Percentiles rank a stretch among this genome's conserved stretches.
phyloP scores from a whole-genome alignment of 2,888 invertebrate species.

The Balanococcus diminutus region DNA sequence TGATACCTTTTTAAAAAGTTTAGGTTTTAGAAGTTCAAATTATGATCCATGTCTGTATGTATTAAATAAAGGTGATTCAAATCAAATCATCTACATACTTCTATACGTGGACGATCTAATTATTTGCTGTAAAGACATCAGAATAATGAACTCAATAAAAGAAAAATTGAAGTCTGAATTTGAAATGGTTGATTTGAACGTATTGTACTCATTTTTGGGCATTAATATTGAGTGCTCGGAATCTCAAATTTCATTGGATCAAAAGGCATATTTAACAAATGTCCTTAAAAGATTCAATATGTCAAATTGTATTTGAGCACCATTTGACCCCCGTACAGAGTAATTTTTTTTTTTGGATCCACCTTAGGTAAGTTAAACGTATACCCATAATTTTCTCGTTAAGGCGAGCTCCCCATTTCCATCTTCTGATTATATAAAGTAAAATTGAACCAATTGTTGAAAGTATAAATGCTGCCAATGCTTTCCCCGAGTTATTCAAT shows the following conservation, averaged over 20 bases:
- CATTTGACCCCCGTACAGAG: too few species aligned
- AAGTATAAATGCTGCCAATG: too few species aligned
- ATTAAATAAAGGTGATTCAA: background rate
- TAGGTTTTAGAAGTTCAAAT: background rate
- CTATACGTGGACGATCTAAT: constrained; percentile 32
- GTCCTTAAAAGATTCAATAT: background rate
- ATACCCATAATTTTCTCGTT: too few species aligned
- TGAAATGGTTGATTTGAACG: constrained; percentile 32
- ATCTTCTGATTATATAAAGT: too few species aligned
- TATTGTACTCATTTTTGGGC: background rate
- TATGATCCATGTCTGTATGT: background rate
- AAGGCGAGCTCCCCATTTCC: too few species aligned
- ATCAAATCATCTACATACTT: background rate
- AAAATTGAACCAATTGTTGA: too few species aligned
- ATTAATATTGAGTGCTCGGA: background rate
- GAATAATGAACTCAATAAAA: background rate
- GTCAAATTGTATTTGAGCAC: too few species aligned
- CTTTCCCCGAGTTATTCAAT: too few species aligned
- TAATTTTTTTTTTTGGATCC: too few species aligned
- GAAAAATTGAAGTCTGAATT: constrained; percentile 6
- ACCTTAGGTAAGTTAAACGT: too few species aligned
- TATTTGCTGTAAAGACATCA: background rate
- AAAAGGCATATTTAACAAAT: background rate
- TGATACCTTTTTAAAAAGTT: background rate
- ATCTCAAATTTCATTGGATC: background rate